These are phyloP conservation scores for Marisa cornuarietis DNA, from an alignment of 1,140 invertebrate genomes.

Conservation along the genomic window DNA sequence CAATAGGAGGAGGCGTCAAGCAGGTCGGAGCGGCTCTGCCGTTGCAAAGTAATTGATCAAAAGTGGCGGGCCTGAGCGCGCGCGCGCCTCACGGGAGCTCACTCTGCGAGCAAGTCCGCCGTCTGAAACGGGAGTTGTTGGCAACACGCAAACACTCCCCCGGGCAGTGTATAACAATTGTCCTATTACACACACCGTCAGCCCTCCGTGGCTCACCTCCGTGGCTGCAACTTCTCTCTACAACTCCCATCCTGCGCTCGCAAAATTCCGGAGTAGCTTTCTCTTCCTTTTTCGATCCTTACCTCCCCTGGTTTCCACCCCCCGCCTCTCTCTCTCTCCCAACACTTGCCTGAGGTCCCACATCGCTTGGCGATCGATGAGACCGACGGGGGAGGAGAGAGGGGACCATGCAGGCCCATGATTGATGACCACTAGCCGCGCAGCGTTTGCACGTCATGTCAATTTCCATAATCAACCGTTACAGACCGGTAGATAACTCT, in stretches of 20 bases:
- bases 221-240: neutral
- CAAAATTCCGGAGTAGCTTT: neutral
- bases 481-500: conserved; percentile 22
- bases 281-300: neutral
- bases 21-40: conserved; percentile 4
- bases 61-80: neutral
- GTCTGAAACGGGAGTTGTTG: conserved; percentile 14
- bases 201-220: neutral
- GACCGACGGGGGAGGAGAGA: too few species aligned
- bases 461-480: conserved; percentile 29
- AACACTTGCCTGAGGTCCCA: too few species aligned
- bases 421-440: conserved; percentile 19
- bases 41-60: conserved; percentile 19
- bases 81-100: conserved; percentile 5
- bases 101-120: neutral
- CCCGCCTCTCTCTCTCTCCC: neutral
- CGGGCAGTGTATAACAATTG: conserved; percentile 25
- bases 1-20: conserved; percentile 20
- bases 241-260: too few species aligned
- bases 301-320: too few species aligned
- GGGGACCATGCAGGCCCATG: conserved; percentile 4
- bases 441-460: conserved; percentile 27
- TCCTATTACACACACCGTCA: conserved; percentile 12
- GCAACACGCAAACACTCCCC: conserved; percentile 27
- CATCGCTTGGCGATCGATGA: neutral